These are phyloP conservation scores for Dissostichus mawsoni DNA, from an alignment of 2,113 vertebrate genomes.

Conservation along the genomic window DNA sequence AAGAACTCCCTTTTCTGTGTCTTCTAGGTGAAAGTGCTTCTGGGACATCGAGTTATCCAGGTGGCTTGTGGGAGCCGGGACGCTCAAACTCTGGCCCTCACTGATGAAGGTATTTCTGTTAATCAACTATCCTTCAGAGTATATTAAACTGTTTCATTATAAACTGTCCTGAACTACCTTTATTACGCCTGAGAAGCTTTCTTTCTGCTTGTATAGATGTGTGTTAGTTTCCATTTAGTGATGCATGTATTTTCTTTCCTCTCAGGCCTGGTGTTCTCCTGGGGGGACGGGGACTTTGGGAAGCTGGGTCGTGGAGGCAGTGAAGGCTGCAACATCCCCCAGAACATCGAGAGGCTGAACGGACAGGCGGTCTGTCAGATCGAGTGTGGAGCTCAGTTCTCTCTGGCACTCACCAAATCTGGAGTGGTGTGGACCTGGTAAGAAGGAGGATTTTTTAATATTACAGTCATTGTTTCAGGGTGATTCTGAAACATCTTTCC, in stretches of 20 bases:
- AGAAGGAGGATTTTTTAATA: slow-evolving; percentile 20
- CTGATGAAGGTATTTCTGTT: slow-evolving; percentile 91
- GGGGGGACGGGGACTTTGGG: slow-evolving; percentile 98
- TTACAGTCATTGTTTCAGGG: too few relatives aligned
- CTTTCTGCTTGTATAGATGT: neutral
- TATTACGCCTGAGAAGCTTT: neutral
- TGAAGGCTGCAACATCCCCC: slow-evolving; percentile 98
- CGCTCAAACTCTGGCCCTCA: slow-evolving; percentile 96
- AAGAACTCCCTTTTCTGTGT: neutral
- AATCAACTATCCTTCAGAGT: neutral
- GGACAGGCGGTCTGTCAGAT: slow-evolving; percentile 97
- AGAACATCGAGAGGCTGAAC: slow-evolving; percentile 97
- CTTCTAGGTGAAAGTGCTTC: slow-evolving; percentile 93
- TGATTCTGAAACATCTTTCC: too few relatives aligned
- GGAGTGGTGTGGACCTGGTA: slow-evolving; percentile 99
- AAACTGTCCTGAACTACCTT: too few relatives aligned
- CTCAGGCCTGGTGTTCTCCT: slow-evolving; percentile 96
- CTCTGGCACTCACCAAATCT: slow-evolving; percentile 96
- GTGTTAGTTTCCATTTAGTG: neutral
- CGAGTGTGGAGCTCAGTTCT: slow-evolving; percentile 98
- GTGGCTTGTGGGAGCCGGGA: slow-evolving; percentile 98
- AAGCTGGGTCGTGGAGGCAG: slow-evolving; percentile 97
- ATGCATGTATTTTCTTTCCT: neutral
- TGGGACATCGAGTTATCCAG: slow-evolving; percentile 96
- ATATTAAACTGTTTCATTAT: too few relatives aligned